Conservation (phyloP, 2,797 vertebrate genomes). For the Tenualosa ilisha region DNA sequence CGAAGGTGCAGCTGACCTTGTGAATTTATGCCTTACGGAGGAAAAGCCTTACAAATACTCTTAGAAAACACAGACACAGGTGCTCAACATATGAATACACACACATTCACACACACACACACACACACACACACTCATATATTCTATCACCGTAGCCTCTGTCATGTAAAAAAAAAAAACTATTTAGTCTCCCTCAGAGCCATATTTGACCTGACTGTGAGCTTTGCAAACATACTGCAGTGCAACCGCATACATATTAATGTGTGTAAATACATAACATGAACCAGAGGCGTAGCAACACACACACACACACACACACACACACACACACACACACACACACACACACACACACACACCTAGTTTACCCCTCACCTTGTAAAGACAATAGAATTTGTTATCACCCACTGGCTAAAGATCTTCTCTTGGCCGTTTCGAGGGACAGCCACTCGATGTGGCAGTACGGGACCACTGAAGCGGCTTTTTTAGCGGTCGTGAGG, state of each 20-base stretch:
- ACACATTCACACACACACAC: not conserved
- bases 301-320: not conserved
- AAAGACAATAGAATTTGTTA: not conserved
- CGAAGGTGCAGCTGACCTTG: not conserved
- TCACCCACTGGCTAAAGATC: not conserved
- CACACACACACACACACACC: not conserved
- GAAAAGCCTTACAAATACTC: not conserved
- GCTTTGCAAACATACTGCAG: not conserved
- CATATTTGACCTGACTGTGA: constrained; percentile 11
- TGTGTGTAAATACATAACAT: not conserved
- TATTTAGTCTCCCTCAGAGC: constrained; percentile 14
- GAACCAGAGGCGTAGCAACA: not conserved
- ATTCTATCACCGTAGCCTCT: not conserved
- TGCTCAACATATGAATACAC: not conserved
- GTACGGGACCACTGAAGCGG: not conserved
- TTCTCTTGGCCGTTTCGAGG: not conserved
- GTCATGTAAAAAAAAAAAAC: not conserved
- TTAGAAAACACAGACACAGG: not conserved
- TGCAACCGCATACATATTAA: constrained; percentile 9
- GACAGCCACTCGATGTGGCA: not conserved
- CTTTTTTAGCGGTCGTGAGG: not conserved
- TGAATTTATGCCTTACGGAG: not conserved
- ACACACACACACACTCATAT: not conserved
- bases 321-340: not conserved
- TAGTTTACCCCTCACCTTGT: not conserved